A percentile compares a stretch with the other conserved stretches of the same genome.
Conservation (phyloP, 2,797 vertebrate genomes). For the Galagoides demidoff region DNA sequence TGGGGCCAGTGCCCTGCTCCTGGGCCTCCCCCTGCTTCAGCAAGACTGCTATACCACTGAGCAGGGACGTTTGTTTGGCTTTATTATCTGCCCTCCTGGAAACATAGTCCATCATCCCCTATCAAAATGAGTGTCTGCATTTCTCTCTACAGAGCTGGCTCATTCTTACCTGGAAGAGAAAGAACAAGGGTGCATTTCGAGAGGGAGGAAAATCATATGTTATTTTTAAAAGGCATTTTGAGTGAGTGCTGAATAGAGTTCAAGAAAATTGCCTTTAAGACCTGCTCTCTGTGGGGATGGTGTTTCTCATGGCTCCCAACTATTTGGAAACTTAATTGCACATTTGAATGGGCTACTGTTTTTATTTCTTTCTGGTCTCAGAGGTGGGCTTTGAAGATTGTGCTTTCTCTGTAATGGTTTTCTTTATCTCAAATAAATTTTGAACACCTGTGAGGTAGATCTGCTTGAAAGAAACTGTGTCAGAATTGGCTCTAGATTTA, state of each 20-base stretch:
- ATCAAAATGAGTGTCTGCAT: conserved; percentile 48
- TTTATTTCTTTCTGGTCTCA: conserved; percentile 87
- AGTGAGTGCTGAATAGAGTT: conserved; percentile 85
- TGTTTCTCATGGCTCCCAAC: conserved; percentile 84
- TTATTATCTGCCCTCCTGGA: conserved; percentile 58
- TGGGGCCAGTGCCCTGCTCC: no score
- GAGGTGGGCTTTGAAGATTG: conserved; percentile 88
- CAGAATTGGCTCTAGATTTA: conserved; percentile 84
- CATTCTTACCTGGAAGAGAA: conserved; percentile 75
- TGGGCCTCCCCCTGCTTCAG: not conserved
- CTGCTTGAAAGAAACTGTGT: conserved; percentile 83
- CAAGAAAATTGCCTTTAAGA: conserved; percentile 88
- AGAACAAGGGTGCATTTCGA: conserved; percentile 73
- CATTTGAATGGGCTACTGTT: conserved; percentile 87
- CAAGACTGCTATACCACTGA: not conserved
- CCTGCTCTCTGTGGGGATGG: conserved; percentile 83
- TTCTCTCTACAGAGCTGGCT: conserved; percentile 54
- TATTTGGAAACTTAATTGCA: conserved; percentile 88
- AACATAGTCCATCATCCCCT: conserved; percentile 57
- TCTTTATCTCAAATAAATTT: conserved; percentile 88
- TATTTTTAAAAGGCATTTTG: conserved; percentile 86
- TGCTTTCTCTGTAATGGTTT: conserved; percentile 85
- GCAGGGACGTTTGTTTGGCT: not conserved
- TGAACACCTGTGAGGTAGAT: conserved; percentile 86
- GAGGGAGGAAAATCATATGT: conserved; percentile 81